Evolutionary conservation across 2,113 vertebrate genomes (phyloP).

Genomic region (Campylomormyrus numenius): DNA sequence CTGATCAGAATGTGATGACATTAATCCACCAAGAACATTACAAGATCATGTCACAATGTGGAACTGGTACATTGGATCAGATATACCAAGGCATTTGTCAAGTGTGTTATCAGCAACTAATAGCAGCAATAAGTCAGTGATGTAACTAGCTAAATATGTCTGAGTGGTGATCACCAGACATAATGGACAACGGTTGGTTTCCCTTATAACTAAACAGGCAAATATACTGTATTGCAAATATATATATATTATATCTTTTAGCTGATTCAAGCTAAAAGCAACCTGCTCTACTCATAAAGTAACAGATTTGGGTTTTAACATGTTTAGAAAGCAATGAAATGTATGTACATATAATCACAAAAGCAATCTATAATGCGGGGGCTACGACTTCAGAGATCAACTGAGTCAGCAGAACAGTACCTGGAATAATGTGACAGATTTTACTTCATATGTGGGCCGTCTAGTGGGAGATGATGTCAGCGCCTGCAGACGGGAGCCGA

Average conservation of each 20-base stretch:
- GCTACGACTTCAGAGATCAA: background rate
- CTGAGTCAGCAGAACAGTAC: background rate
- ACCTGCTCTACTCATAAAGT: background rate
- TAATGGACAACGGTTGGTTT: background rate
- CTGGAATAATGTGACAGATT: constrained; percentile 4
- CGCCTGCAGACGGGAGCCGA: background rate
- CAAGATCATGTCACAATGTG: background rate
- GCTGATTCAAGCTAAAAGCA: background rate
- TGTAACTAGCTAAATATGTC: background rate
- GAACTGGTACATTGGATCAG: background rate
- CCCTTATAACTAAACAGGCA: background rate
- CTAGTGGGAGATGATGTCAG: background rate
- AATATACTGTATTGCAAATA: background rate
- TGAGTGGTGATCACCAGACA: background rate
- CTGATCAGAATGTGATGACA: background rate
- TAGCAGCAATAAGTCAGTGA: background rate
- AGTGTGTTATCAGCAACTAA: background rate
- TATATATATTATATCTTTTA: background rate
- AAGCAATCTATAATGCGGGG: background rate
- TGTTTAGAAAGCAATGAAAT: background rate
- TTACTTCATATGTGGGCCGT: background rate
- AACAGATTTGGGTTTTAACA: background rate
- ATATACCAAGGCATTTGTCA: background rate
- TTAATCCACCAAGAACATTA: background rate
- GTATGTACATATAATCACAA: background rate